Conservation (phyloP, 1,140 invertebrate species). For the Bombus cullumanus region DNA sequence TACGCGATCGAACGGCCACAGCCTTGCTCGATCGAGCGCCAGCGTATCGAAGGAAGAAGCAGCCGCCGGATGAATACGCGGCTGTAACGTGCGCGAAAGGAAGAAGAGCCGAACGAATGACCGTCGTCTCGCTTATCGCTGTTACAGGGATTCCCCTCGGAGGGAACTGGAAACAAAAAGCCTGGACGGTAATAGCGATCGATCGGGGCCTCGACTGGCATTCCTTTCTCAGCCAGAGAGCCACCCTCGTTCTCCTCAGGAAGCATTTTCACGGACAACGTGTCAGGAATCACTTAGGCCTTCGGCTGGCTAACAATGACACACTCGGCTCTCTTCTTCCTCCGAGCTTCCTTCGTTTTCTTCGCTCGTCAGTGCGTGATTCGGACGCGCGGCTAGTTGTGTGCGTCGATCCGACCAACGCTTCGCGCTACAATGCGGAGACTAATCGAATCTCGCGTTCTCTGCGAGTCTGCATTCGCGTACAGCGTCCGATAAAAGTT, state of each 20-base stretch:
- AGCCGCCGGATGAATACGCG: neutral
- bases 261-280: constrained; percentile 68
- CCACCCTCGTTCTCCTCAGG: constrained; percentile 44
- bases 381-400: neutral
- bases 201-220: constrained; percentile 41
- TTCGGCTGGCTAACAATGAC: constrained; percentile 69
- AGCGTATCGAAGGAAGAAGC: neutral
- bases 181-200: constrained; percentile 61
- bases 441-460: constrained; percentile 71
- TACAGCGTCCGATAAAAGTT: constrained; percentile 25
- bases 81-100: neutral
- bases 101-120: constrained; percentile 38
- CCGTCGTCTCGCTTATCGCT: constrained; percentile 35
- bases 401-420: constrained; percentile 23
- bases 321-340: constrained; percentile 51
- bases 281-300: constrained; percentile 74
- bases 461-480: constrained; percentile 25
- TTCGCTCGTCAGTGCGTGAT: neutral
- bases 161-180: constrained; percentile 54
- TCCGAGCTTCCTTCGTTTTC: constrained; percentile 25
- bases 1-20: too few relatives aligned
- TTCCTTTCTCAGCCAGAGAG: constrained; percentile 6
- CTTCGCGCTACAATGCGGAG: constrained; percentile 63
- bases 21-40: too few relatives aligned
- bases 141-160: too few relatives aligned